Evolutionary conservation across 2,113 vertebrate genomes (phyloP).

Genomic region (Corapipo altera): DNA sequence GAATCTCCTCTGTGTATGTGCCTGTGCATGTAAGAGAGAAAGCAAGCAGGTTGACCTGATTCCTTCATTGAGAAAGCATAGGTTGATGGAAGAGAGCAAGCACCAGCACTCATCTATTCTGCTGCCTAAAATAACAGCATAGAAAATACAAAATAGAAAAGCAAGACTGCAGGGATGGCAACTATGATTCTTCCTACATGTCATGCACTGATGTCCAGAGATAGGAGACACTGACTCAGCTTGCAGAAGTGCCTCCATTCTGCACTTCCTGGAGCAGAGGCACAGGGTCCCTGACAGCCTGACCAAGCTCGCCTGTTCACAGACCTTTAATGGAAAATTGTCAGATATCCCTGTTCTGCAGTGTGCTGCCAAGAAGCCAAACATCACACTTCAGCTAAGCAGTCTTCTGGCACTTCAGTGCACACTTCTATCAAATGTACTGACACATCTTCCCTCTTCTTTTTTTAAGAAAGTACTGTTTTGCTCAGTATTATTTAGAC

Average conservation of each 20-base stretch:
- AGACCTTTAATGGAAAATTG: not conserved
- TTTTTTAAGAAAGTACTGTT: not conserved
- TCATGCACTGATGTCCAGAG: not conserved
- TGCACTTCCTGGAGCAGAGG: not conserved
- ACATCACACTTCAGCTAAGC: not conserved
- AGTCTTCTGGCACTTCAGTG: not conserved
- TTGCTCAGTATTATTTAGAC: not conserved
- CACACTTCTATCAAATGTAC: not conserved
- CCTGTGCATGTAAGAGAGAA: not conserved
- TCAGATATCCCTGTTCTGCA: not conserved
- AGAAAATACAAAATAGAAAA: not conserved
- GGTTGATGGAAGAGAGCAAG: not conserved
- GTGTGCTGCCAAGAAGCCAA: not conserved
- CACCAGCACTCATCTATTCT: not conserved
- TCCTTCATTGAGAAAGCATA: not conserved
- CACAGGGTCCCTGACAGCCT: not conserved
- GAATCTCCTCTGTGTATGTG: not conserved
- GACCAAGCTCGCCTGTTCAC: not conserved
- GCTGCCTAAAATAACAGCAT: not conserved
- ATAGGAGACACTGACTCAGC: not conserved
- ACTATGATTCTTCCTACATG: not conserved
- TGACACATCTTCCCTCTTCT: no score
- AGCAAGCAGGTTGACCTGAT: not conserved
- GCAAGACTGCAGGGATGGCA: not conserved
- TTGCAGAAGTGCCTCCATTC: not conserved